Conservation (phyloP, 2,797 vertebrate genomes). For the Dendrocincla fuliginosa region DNA sequence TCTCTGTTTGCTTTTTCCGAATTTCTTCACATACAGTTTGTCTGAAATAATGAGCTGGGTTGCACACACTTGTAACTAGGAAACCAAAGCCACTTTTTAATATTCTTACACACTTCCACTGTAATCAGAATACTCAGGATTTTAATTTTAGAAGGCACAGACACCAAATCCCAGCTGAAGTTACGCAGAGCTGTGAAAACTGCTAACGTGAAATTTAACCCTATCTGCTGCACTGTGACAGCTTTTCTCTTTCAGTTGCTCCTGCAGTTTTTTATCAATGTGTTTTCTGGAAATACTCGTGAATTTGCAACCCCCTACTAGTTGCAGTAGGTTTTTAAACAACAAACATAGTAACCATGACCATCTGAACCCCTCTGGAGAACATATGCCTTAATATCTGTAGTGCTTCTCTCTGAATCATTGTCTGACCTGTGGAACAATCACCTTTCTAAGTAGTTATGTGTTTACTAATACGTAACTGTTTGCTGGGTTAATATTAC, state of each 20-base stretch:
- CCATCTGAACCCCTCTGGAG: not conserved
- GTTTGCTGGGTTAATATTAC: not conserved
- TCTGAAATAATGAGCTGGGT: not conserved
- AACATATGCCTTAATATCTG: not conserved
- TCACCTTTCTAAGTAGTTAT: not conserved
- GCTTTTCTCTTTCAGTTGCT: not conserved
- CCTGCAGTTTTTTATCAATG: not conserved
- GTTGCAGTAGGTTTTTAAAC: not conserved
- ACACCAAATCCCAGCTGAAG: conserved; percentile 15
- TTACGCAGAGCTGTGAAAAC: conserved; percentile 9
- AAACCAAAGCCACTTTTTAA: conserved; percentile 22
- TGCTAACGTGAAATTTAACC: not conserved
- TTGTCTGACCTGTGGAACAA: not conserved
- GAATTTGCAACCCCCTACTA: not conserved
- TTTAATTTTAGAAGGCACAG: conserved; percentile 45
- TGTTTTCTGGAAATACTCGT: not conserved
- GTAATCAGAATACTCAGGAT: not conserved
- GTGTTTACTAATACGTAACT: not conserved
- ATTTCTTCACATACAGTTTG: not conserved
- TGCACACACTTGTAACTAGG: not conserved
- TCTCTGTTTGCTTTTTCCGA: not conserved
- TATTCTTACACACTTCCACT: not conserved
- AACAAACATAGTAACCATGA: not conserved
- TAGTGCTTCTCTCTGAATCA: not conserved
- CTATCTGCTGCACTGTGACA: not conserved